phyloP scores from a whole-genome alignment of 1,140 invertebrate genomes.

The Penaeus chinensis region DNA sequence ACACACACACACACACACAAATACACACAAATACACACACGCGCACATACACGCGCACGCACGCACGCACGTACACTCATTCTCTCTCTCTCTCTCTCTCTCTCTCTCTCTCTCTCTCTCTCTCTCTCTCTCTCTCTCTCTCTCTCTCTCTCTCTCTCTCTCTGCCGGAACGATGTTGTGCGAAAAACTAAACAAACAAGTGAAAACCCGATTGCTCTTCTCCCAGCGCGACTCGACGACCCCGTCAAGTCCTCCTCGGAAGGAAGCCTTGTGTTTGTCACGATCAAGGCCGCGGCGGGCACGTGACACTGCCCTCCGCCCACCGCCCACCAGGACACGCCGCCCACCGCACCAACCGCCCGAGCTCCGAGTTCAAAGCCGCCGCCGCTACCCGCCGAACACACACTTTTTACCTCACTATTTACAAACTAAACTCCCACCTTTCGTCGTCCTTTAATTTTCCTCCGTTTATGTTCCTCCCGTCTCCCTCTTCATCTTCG shows the following conservation, averaged over 20 bases:
- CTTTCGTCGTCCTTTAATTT: conserved; percentile 51
- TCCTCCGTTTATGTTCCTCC: neutral
- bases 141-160: no score
- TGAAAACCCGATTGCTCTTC: no score
- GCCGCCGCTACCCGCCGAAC: conserved; percentile 35
- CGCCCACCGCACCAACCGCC: neutral
- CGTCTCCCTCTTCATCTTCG: neutral
- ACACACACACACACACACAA: neutral
- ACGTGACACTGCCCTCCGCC: no score
- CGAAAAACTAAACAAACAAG: no score
- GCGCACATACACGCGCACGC: neutral
- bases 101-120: no score
- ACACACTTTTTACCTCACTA: conserved; percentile 22
- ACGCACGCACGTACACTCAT: neutral
- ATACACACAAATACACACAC: neutral
- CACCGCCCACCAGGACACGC: neutral
- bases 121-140: no score
- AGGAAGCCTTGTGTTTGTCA: no score
- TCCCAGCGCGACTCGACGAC: no score
- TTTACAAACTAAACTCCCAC: conserved; percentile 46
- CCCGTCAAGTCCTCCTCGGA: no score
- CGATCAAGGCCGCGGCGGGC: no score
- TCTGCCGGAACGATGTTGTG: no score
- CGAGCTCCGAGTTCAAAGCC: neutral
- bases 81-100: no score